Conservation (phyloP, 2,113 vertebrate species). For the Genyomyrus donnyi region DNA sequence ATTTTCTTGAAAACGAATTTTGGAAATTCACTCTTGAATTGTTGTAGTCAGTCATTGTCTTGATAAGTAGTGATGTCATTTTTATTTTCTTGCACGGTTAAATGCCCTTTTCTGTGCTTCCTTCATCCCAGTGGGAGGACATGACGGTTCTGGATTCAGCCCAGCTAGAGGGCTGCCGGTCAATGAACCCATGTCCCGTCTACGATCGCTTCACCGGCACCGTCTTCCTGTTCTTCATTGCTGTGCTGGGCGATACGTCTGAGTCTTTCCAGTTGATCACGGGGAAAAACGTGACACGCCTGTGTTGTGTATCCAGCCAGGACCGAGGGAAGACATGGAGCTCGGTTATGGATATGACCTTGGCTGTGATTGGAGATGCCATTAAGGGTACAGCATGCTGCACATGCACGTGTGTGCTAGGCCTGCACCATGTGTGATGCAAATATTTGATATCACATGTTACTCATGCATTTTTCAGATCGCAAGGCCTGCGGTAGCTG, state of each 20-base stretch:
- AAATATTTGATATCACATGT: too few relatives aligned
- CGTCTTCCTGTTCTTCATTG: constrained; percentile 87
- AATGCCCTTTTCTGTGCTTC: neutral
- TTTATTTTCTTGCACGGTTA: neutral
- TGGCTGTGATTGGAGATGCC: constrained; percentile 72
- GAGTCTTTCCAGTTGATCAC: constrained; percentile 81
- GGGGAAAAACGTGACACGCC: constrained; percentile 75
- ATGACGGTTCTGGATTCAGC: constrained; percentile 71
- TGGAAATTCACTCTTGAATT: neutral
- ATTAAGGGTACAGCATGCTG: constrained; percentile 60
- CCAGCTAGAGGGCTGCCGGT: constrained; percentile 69
- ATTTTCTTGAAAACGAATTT: neutral
- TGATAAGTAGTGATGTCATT: neutral
- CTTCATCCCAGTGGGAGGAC: constrained; percentile 73
- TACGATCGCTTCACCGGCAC: constrained; percentile 64
- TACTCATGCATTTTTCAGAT: neutral
- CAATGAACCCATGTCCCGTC: constrained; percentile 93
- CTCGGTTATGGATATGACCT: constrained; percentile 69
- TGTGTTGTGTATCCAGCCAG: constrained; percentile 75
- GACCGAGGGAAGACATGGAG: constrained; percentile 82
- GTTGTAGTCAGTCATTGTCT: neutral
- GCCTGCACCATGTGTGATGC: too few relatives aligned
- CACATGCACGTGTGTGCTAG: constrained; percentile 6
- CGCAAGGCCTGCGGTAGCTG: neutral
- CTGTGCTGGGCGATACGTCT: constrained; percentile 71